Percentiles rank a stretch among this genome's conserved stretches.
phyloP scores from a whole-genome alignment of 2,888 invertebrate species.

The Trachelus tabidus region DNA sequence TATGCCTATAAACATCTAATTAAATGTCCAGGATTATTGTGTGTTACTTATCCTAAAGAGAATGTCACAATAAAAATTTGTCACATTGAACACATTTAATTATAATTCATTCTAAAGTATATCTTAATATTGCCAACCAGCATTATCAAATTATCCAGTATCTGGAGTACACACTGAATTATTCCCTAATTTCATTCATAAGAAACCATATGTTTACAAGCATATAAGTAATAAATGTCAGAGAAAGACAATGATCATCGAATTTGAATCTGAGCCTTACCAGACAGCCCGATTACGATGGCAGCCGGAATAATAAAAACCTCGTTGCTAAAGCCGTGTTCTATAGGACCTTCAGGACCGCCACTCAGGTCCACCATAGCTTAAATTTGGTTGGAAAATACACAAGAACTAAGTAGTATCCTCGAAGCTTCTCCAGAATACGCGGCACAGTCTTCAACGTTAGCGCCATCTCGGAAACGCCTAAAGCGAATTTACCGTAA shows the following conservation, averaged over 20 bases:
- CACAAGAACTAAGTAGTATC: conserved; percentile 74
- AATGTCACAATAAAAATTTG: not conserved
- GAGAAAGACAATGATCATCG: not conserved
- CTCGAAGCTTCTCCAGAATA: conserved; percentile 83
- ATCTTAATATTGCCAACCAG: not conserved
- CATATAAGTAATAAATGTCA: not conserved
- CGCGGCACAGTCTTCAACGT: conserved; percentile 83
- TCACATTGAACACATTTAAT: not conserved
- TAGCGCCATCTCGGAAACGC: conserved; percentile 30
- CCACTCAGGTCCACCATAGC: conserved; percentile 88
- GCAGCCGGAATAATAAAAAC: conserved; percentile 89
- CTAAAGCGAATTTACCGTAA: not conserved
- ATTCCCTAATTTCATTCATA: not conserved
- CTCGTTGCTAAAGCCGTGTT: conserved; percentile 88
- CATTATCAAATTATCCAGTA: not conserved
- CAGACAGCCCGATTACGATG: conserved; percentile 81
- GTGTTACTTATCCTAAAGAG: not conserved
- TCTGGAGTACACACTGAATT: not conserved
- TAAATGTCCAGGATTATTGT: not conserved
- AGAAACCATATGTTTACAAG: not conserved
- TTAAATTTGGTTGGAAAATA: conserved; percentile 81
- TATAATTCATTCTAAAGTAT: not conserved
- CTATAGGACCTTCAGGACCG: conserved; percentile 81
- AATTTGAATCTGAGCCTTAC: conserved; percentile 68
- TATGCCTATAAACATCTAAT: not conserved